Evolutionary conservation across 1,140 invertebrate species (phyloP).

Genomic region (Antheraea pernyi): DNA sequence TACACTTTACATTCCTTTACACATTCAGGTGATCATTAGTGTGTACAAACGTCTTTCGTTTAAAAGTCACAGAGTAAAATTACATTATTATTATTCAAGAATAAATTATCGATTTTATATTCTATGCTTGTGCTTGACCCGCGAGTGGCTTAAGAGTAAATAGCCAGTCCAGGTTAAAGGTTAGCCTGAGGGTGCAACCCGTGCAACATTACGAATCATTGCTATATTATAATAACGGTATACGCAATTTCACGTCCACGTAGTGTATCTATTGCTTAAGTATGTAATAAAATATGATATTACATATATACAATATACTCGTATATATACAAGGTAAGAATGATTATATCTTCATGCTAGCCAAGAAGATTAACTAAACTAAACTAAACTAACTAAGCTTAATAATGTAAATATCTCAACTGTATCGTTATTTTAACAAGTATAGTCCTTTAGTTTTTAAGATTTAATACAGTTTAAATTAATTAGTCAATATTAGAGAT

Average conservation of each 20-base stretch:
- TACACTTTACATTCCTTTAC: no score
- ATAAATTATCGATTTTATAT: not conserved
- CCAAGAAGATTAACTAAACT: not conserved
- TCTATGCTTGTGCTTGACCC: not conserved
- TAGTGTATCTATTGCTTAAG: not conserved
- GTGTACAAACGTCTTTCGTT: no score
- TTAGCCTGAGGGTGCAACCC: not conserved
- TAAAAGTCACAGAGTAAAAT: no score
- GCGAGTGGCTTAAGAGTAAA: not conserved
- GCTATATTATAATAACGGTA: not conserved
- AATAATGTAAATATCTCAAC: no score
- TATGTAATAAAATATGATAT: conserved; percentile 2
- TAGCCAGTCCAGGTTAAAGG: not conserved
- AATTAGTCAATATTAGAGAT: no score
- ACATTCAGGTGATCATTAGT: no score
- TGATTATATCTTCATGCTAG: not conserved
- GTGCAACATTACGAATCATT: not conserved
- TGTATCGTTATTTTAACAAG: no score
- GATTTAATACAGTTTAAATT: no score
- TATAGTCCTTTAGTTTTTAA: no score
- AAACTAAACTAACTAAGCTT: no score
- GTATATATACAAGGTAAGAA: not conserved
- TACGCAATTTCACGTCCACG: not conserved
- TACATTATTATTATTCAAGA: not conserved
- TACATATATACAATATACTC: not conserved